Conservation (phyloP, 2,888 invertebrate species). For the Limnephilus rhombicus region DNA sequence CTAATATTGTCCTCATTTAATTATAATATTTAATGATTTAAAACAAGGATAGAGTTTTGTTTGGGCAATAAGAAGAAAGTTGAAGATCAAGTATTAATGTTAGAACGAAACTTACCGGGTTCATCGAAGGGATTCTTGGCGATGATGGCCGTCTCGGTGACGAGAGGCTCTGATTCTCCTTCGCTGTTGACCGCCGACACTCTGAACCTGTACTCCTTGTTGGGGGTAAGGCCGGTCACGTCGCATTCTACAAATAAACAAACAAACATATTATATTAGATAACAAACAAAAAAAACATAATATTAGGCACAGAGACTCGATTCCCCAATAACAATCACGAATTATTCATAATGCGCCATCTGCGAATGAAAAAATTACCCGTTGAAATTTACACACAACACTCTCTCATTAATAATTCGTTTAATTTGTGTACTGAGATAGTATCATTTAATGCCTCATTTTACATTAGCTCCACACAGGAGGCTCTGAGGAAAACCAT, state of each 20-base stretch:
- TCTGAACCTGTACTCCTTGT: constrained; percentile 96
- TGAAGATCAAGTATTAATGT: neutral
- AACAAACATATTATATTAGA: neutral
- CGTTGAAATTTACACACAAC: too few relatives aligned
- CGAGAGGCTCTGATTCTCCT: constrained; percentile 96
- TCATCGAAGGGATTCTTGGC: constrained; percentile 99
- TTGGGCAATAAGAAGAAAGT: too few relatives aligned
- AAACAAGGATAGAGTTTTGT: too few relatives aligned
- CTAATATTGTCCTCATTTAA: too few relatives aligned
- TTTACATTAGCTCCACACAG: too few relatives aligned
- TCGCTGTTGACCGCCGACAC: constrained; percentile 97
- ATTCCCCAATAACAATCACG: too few relatives aligned
- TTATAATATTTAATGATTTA: too few relatives aligned
- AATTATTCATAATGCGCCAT: too few relatives aligned
- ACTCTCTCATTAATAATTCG: neutral
- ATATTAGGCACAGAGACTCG: too few relatives aligned
- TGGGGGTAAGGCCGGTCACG: constrained; percentile 90
- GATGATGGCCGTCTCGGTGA: constrained; percentile 89
- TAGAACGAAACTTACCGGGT: constrained; percentile 79
- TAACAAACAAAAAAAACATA: constrained; percentile 28
- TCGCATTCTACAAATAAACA: constrained; percentile 80
- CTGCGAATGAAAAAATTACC: too few relatives aligned
- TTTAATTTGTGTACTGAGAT: neutral
- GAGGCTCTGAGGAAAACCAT: too few relatives aligned
- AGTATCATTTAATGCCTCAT: too few relatives aligned